Evolutionary conservation across 2,797 vertebrate species (phyloP), one percentile per base, ranked within the genome.

Genomic region (Poeciliopsis presidionis): DNA sequence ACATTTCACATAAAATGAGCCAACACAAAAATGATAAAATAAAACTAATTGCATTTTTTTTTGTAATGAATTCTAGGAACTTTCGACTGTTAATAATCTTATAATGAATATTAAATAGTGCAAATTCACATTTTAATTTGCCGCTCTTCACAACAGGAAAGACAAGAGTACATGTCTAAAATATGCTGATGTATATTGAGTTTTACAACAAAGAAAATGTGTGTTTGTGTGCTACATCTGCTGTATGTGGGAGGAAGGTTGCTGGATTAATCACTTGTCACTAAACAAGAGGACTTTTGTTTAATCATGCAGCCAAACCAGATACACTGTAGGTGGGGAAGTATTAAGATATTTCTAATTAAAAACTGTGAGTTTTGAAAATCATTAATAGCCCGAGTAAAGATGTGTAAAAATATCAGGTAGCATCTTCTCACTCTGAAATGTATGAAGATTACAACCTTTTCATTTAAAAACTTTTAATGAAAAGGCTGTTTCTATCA

Each of bases 201-300:
- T 25, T 69, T 43, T 33, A 45, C 12, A 30, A 41, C 47, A 25
- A 20, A 57, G 43, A 53, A 25, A 1, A 81, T 72, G 22, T n/a
- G 7, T n/a, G 4, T 18, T 18, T 47, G 22, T 47, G 71, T 81
- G 33, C 82, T 16, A 79, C 55, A 25, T 80, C 75, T 77, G 28
- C 76, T 97, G 25, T 22, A 97, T 0, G 91, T 93, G 12, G 97
- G 97, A 45, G 97, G 97, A 28, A 99, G 98, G 98, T 98, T 97
- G 97, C 72, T 97, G 86, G 98, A 96, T 8, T 96, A 89, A 77
- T 98, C 96, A 0, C 85, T 98, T 75, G 20, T 85, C 74, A 97
- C 94, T 0, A 97, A 97, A 72, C 85, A 95, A 76, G 96, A 98
- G 80, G 98, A 98, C 16, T 96, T 96, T 7, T 97, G n/a, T 94